phyloP scores from a whole-genome alignment of 2,113 vertebrate species.

The Rhynchopsitta pachyrhyncha region DNA sequence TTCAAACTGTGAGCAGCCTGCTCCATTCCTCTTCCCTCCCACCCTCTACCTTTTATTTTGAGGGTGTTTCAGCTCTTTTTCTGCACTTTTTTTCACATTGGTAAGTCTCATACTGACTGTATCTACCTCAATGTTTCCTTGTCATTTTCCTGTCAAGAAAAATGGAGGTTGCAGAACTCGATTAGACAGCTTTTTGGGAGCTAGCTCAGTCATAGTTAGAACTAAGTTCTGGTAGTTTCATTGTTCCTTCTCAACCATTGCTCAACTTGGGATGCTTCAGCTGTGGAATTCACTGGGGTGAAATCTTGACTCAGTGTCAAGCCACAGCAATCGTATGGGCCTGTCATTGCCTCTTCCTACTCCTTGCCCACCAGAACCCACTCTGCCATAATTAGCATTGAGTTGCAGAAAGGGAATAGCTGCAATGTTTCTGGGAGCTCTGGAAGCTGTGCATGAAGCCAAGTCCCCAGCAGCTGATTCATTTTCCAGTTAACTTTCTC shows the following conservation, averaged over 20 bases:
- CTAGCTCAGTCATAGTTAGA: background rate
- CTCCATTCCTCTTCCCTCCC: background rate
- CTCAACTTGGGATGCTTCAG: background rate
- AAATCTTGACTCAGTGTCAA: background rate
- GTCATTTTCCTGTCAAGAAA: background rate
- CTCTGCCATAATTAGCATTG: background rate
- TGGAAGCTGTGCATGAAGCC: background rate
- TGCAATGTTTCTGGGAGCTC: background rate
- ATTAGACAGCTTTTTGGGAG: background rate
- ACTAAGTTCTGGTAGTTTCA: background rate
- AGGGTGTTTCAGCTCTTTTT: background rate
- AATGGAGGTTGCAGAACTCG: background rate
- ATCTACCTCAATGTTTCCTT: background rate
- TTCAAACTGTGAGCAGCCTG: background rate
- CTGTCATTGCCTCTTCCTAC: background rate
- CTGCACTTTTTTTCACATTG: background rate
- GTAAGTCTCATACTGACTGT: background rate
- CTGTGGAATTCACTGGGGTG: background rate
- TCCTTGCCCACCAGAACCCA: background rate
- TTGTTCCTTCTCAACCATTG: background rate
- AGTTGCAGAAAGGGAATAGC: background rate
- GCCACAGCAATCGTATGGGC: background rate
- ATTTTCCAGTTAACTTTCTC: conserved; percentile 8
- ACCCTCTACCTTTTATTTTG: background rate
- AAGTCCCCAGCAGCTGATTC: background rate